phyloP scores from a whole-genome alignment of 2,797 vertebrate genomes.

The Eulemur rubriventer region DNA sequence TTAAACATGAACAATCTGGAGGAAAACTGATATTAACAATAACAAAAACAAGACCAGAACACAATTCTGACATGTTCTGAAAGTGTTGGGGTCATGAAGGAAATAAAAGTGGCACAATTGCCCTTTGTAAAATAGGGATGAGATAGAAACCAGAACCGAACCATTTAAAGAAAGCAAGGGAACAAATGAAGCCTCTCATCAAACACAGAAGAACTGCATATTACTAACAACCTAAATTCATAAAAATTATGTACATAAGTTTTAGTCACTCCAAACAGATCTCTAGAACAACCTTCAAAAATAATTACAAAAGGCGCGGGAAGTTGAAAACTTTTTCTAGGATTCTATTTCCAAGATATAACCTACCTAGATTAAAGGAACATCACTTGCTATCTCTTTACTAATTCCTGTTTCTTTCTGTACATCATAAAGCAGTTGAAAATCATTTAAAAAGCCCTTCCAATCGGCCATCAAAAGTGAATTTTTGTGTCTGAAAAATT shows the following conservation, averaged over 20 bases:
- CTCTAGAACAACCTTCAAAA: background rate
- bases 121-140: background rate
- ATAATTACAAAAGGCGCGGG: background rate
- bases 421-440: background rate
- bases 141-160: background rate
- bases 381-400: background rate
- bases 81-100: background rate
- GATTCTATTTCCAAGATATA: background rate
- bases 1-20: background rate
- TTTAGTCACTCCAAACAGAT: background rate
- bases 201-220: background rate
- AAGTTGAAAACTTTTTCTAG: background rate
- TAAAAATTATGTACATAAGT: background rate
- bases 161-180: background rate
- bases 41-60: conserved; percentile 23
- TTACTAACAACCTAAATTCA: background rate
- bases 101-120: background rate
- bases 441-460: background rate
- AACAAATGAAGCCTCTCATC: background rate
- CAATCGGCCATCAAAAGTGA: background rate
- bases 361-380: background rate
- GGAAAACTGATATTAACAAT: background rate
- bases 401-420: background rate
- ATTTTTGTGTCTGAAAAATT: background rate
- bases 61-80: background rate